Base-by-base conservation (phyloP, 2,797 vertebrate species). In the Eleutherodactylus coqui region DNA sequence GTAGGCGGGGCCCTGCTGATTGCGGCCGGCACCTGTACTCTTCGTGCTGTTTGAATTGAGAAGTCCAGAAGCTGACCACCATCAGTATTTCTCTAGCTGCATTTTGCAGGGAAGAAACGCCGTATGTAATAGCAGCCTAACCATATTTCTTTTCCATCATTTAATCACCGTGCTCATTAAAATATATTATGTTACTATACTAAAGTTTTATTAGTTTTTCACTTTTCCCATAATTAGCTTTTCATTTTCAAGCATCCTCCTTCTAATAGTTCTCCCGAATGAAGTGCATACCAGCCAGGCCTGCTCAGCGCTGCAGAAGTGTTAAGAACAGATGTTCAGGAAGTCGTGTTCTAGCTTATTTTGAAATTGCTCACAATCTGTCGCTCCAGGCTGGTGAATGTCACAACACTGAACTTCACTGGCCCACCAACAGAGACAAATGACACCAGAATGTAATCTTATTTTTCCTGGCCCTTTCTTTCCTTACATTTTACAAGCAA, bases 311-410 rank as follows among this genome's bases (percentile, higher is more conserved):
- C 69, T 53, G 49, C 24, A 60, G 49, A 81, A 81, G 82, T 81
- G 86, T 69, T 49, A 67, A 9, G 77, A 75, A 87, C 86, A 87
- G 86, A 87, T 87, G 86, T 87, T 84, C 86, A 87, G 86, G 86
- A 87, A 87, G 77, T 84, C 43, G 29, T 70, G 32, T 79, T 84
- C 77, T 83, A 58, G 64, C 69, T 80, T 84, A 72, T 87, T 84
- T 84, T 75, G 47, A 62, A 81, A 87, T 87, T 58, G 79, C 82
- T 87, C 86, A 84, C 81, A 76, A 87, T 77, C 82, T 87, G 86
- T 87, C 82, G 86, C 86, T 85, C 82, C 29, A 53, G 86, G 82
- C 82, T 87, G 86, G 86, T 81, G 58, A 84, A 87, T 81, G 86
- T 87, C 82, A 87, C 86, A 75, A 81, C 55, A 80, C 24, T 76